A percentile compares a stretch with the other conserved stretches of the same genome.
phyloP scores from a whole-genome alignment of 2,113 vertebrate species.

The Pandion haliaetus region DNA sequence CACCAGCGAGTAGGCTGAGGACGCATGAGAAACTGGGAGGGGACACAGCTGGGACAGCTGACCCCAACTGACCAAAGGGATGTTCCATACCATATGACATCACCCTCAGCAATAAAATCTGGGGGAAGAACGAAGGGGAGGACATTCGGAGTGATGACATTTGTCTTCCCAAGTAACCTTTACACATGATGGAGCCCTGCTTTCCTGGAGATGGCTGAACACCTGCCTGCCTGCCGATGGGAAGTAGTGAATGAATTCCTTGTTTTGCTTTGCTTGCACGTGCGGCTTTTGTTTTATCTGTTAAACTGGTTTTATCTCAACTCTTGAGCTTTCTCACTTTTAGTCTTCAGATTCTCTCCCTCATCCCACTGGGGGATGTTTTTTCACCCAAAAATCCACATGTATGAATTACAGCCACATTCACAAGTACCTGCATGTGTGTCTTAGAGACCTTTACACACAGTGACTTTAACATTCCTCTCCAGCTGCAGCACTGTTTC shows the following conservation, averaged over 20 bases:
- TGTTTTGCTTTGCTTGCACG: neutral
- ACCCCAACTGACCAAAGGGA: neutral
- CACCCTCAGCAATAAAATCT: neutral
- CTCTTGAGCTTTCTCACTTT: neutral
- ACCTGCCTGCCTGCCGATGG: too few relatives aligned
- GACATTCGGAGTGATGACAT: rapidly evolving
- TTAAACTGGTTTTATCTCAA: neutral
- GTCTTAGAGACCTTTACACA: neutral
- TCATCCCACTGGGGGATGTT: neutral
- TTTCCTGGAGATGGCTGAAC: neutral
- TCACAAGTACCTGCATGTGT: neutral
- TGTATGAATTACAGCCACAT: neutral
- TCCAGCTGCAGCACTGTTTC: neutral
- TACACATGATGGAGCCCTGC: rapidly evolving
- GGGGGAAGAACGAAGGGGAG: neutral
- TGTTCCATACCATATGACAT: rapidly evolving
- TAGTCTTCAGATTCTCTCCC: neutral
- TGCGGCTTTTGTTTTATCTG: neutral
- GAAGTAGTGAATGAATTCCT: neutral
- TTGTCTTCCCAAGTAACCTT: neutral
- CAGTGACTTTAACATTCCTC: neutral
- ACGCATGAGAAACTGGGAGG: neutral
- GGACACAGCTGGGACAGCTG: neutral
- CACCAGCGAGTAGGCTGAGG: neutral
- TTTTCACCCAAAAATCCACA: neutral